A percentile compares a stretch with the other conserved stretches of the same genome.
Conservation (phyloP, 1,140 invertebrate genomes). For the Ostrea denselamellosa region DNA sequence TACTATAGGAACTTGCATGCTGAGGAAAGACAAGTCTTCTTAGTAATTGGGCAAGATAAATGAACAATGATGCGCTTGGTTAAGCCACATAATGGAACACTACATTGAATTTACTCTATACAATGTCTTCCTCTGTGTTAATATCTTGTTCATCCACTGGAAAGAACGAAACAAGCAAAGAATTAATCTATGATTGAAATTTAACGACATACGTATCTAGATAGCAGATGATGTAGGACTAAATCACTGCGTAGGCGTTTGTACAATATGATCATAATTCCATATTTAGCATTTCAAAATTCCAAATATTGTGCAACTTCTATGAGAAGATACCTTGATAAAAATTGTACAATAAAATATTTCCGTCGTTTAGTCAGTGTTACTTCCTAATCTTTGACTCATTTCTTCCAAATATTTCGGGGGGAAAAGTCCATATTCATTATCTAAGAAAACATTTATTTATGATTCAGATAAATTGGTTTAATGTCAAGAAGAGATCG, state of each 20-base stretch:
- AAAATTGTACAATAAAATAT: too few species aligned
- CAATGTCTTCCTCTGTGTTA: not conserved
- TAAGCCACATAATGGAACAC: constrained; percentile 25
- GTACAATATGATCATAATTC: not conserved
- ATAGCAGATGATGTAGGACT: not conserved
- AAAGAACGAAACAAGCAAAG: not conserved
- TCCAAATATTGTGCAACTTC: not conserved
- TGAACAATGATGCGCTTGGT: constrained; percentile 37
- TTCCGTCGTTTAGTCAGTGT: too few species aligned
- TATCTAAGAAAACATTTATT: too few species aligned
- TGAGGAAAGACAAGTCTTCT: not conserved
- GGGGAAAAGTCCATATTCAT: too few species aligned
- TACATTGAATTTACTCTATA: constrained; percentile 1
- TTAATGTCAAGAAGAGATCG: too few species aligned
- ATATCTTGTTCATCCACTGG: not conserved
- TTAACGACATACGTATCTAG: not conserved
- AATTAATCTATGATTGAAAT: not conserved
- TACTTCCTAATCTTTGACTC: too few species aligned
- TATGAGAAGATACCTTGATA: too few species aligned
- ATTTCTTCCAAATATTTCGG: too few species aligned
- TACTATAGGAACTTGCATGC: not conserved
- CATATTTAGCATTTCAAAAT: not conserved
- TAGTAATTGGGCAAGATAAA: constrained; percentile 25
- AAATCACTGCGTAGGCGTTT: not conserved
- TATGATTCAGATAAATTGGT: too few species aligned